A percentile compares a stretch with the other conserved stretches of the same genome.
Conservation (phyloP, 35 echinoderm and acorn worm species). For the Chiridota heheva region DNA sequence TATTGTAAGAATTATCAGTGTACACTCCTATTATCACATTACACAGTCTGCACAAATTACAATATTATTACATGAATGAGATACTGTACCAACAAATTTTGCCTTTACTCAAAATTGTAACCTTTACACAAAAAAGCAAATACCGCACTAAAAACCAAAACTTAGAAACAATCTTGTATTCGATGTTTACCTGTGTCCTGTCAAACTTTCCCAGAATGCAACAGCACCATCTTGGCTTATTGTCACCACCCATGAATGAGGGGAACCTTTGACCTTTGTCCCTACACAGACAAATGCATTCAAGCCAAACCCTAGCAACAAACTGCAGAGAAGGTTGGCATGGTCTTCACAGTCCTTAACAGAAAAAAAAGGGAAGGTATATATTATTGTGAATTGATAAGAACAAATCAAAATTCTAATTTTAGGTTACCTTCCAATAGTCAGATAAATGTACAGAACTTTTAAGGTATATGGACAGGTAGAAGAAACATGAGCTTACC, state of each 20-base stretch:
- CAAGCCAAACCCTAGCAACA: constrained; percentile 87
- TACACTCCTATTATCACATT: no score
- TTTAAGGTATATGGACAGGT: no score
- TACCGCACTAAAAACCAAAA: no score
- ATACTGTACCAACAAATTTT: no score
- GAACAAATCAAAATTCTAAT: background rate
- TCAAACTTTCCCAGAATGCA: constrained; percentile 96
- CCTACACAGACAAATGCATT: constrained; percentile 94
- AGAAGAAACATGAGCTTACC: no score
- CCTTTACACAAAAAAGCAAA: no score
- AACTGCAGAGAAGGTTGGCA: constrained; percentile 88
- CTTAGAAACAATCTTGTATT: background rate
- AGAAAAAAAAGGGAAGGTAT: background rate
- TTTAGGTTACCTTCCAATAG: background rate
- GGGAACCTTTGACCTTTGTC: constrained; percentile 84
- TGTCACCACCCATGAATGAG: constrained; percentile 92
- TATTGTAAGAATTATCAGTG: no score
- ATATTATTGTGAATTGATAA: no score
- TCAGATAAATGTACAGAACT: no score
- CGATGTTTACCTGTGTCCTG: constrained; percentile 81
- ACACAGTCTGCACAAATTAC: no score
- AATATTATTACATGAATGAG: no score
- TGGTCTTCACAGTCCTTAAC: constrained; percentile 97
- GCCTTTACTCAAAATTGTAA: no score
- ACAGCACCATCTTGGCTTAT: constrained; percentile 78